Conservation (phyloP, 2,797 vertebrate genomes). For the Anguilla anguilla region DNA sequence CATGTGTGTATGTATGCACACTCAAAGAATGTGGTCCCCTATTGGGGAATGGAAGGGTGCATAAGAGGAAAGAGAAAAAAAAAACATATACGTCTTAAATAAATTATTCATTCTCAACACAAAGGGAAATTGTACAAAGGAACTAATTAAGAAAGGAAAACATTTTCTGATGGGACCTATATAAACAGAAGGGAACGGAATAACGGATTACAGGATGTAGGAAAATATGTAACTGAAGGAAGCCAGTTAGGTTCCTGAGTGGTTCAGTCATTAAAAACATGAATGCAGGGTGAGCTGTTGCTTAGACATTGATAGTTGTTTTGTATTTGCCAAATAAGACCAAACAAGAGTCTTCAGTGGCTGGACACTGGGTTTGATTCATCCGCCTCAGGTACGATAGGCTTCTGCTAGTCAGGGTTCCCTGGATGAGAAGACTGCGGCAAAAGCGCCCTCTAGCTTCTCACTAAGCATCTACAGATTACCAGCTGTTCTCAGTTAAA, state of each 20-base stretch:
- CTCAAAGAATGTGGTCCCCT: slow-evolving; percentile 7
- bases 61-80: too few relatives aligned
- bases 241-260: neutral
- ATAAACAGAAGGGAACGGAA: neutral
- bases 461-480: neutral
- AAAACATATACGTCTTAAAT: slow-evolving; percentile 4
- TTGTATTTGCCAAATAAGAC: neutral
- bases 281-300: neutral
- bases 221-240: neutral
- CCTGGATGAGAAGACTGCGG: neutral
- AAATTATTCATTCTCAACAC: slow-evolving; percentile 13
- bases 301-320: neutral
- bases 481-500: neutral
- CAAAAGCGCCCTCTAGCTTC: slow-evolving; percentile 9
- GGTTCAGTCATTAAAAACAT: neutral
- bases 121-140: neutral
- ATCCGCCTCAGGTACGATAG: neutral
- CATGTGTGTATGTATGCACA: neutral
- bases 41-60: neutral
- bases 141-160: slow-evolving; percentile 6
- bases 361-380: neutral
- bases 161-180: neutral
- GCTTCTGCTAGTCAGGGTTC: neutral
- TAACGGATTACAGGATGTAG: neutral
- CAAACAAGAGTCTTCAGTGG: neutral